Evolutionary conservation across 2,888 invertebrate genomes (phyloP), one percentile per base, ranked within the genome.

Genomic region (Heliconius ismenius): DNA sequence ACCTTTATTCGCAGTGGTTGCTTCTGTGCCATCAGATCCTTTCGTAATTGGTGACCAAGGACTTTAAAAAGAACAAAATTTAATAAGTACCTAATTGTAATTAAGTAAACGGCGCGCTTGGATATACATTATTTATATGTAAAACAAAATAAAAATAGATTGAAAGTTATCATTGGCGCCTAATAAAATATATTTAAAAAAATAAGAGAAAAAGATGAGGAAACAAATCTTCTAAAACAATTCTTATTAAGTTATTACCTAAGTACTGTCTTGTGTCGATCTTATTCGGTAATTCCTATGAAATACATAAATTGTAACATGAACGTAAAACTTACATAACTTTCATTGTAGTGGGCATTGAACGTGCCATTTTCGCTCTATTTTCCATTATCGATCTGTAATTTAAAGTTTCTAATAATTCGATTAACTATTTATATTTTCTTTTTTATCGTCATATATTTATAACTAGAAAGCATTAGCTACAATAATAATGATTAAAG

Each of bases 351-450:
- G 81, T 78, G 1, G 85, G 83, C 81, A 86, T 82, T 0, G 78
- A 73, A 49, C 86, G 81, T 1, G 79, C 86, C 0, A 84, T 86
- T 54, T 70, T 24, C 0, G 87, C 86, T 79, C 87, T 79, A 1
- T 79, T 78, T 67, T 84, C 83, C 60, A 88, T 26, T 62, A 88
- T 86, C 0, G 83, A 78, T 64, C 87, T 87, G 81, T 26, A 72
- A 39, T 72, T 39, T 18, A 78, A 82, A 58, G 39, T 2, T 39
- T n/a, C 24, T 13, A 13, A n/a, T 65, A 15, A 65, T 65, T 36
- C n/a, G n/a, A 65, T 21, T 36, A 65, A n/a, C n/a, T 58, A 11
- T n/a, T n/a, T 58, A 58, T n/a, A 58, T 58, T n/a, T 58, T 4
- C 10, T 58, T 4, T 58, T 58, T 58, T 10, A n/a, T 58, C 10